phyloP scores from a whole-genome alignment of 2,888 invertebrate species.

The Thera britannica region DNA sequence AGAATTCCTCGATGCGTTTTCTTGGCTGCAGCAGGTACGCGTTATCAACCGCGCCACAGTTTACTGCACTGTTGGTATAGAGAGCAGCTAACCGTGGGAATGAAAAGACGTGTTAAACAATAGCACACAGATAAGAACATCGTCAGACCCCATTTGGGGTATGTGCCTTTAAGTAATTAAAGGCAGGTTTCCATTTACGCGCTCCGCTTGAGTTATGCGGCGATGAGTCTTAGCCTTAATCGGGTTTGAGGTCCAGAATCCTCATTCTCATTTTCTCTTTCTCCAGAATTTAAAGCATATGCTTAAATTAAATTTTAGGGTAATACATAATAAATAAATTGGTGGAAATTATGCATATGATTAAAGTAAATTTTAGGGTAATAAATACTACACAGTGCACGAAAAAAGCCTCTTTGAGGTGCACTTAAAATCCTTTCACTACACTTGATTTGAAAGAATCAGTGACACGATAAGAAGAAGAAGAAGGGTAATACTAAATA shows the following conservation, averaged over 20 bases:
- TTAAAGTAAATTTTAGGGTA: too few species aligned
- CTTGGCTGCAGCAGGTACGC: slow-evolving; percentile 58
- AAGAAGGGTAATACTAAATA: too few species aligned
- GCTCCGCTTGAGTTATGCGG: slow-evolving; percentile 37
- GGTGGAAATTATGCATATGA: too few species aligned
- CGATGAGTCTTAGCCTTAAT: slow-evolving; percentile 15
- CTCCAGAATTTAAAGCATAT: too few species aligned
- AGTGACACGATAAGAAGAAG: too few species aligned
- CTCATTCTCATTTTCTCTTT: too few species aligned
- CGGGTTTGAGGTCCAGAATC: too few species aligned
- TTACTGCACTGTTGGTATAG: slow-evolving; percentile 34
- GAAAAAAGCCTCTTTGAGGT: too few species aligned
- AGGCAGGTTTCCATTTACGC: slow-evolving; percentile 66
- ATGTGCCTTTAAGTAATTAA: slow-evolving; percentile 69
- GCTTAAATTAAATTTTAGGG: too few species aligned
- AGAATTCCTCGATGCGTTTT: slow-evolving; percentile 54
- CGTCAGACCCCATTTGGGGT: slow-evolving; percentile 78
- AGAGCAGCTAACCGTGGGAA: slow-evolving; percentile 74
- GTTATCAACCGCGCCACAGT: slow-evolving; percentile 70
- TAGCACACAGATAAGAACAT: slow-evolving; percentile 77
- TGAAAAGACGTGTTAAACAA: slow-evolving; percentile 83
- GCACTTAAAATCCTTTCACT: too few species aligned
- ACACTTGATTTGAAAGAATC: too few species aligned
- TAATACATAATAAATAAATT: not conserved
- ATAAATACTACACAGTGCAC: too few species aligned